These are phyloP conservation scores for Holotrichia oblita DNA, from an alignment of 1,140 invertebrate species.

Conservation along the genomic window DNA sequence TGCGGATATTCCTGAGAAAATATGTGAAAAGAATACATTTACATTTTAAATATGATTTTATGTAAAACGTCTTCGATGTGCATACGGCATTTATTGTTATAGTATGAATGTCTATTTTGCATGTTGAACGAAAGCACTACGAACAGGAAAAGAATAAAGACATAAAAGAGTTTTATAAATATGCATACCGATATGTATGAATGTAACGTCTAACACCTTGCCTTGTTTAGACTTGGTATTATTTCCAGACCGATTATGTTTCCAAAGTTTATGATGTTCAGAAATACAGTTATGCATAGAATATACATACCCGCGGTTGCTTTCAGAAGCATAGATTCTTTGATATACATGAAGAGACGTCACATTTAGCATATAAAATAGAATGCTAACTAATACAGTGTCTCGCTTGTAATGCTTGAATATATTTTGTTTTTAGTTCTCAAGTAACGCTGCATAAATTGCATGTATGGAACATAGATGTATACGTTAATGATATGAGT, in stretches of 20 bases:
- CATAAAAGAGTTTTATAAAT: conserved; percentile 19
- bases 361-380: too few relatives aligned
- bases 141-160: not conserved
- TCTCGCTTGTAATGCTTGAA: too few relatives aligned
- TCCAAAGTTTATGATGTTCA: conserved; percentile 2
- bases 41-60: conserved; percentile 2
- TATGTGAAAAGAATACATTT: conserved; percentile 21
- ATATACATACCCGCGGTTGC: not conserved
- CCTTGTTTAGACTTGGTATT: not conserved
- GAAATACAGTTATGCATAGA: not conserved
- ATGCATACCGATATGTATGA: not conserved
- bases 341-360: not conserved
- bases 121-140: not conserved
- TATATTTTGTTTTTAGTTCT: too few relatives aligned
- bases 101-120: not conserved
- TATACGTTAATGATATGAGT: too few relatives aligned
- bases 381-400: too few relatives aligned
- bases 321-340: not conserved
- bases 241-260: conserved; percentile 9
- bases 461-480: too few relatives aligned
- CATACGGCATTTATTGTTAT: conserved; percentile 6
- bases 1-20: not conserved
- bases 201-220: not conserved
- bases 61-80: not conserved
- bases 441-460: too few relatives aligned